Percentiles rank a stretch among this genome's conserved stretches.
These are phyloP conservation scores for Saccostrea echinata DNA, from an alignment of 1,140 invertebrate genomes.

Conservation along the genomic window DNA sequence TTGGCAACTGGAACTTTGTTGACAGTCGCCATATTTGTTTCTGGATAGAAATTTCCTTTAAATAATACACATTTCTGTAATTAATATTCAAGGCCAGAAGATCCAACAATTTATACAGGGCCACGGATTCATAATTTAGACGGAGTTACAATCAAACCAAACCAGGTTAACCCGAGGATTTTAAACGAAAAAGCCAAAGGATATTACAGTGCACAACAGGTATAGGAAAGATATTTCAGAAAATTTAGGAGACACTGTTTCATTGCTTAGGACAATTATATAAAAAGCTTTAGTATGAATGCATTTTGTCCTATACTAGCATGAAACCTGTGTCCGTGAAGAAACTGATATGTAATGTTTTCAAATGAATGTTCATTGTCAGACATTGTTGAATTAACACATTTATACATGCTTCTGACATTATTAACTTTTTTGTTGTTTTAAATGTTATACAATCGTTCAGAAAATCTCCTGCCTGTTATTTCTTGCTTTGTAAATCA, in stretches of 20 bases:
- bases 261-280: too few species aligned
- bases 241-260: not conserved
- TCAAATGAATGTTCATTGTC: not conserved
- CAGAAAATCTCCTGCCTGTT: not conserved
- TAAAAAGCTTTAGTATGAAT: not conserved
- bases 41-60: not conserved
- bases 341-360: not conserved
- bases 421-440: not conserved
- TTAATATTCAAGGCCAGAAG: not conserved
- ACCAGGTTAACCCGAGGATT: slow-evolving; percentile 48
- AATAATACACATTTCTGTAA: not conserved
- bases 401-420: not conserved
- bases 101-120: slow-evolving; percentile 18
- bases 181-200: slow-evolving; percentile 43
- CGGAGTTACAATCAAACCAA: slow-evolving; percentile 54
- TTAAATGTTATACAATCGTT: not conserved
- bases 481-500: not conserved
- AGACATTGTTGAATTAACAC: not conserved
- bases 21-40: slow-evolving; percentile 33
- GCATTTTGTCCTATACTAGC: not conserved
- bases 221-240: slow-evolving; percentile 22
- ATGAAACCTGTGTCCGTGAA: not conserved
- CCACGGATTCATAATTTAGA: slow-evolving; percentile 51
- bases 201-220: slow-evolving; percentile 55
- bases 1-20: slow-evolving; percentile 32